phyloP scores from a whole-genome alignment of 2,888 invertebrate genomes.

The Diogma glabrata region DNA sequence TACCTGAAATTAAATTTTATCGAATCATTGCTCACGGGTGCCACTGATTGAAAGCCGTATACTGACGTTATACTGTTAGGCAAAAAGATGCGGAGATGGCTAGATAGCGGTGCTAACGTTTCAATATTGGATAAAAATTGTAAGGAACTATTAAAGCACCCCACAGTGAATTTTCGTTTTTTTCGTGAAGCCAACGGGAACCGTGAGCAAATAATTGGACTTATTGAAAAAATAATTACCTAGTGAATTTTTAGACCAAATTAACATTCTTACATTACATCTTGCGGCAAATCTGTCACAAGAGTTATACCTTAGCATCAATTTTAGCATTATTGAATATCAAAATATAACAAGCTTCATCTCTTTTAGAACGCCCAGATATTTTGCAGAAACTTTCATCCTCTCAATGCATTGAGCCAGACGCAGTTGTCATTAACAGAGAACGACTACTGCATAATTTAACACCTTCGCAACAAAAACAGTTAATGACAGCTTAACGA shows the following conservation, averaged over 20 bases:
- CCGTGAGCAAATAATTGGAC: background rate
- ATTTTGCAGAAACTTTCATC: background rate
- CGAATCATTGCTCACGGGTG: too few species aligned
- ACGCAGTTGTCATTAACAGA: too few species aligned
- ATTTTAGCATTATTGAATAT: background rate
- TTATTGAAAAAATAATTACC: background rate
- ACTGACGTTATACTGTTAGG: too few species aligned
- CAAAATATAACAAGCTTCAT: background rate
- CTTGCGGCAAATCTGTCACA: background rate
- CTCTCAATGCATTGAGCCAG: background rate
- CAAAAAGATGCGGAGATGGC: too few species aligned
- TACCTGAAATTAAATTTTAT: too few species aligned
- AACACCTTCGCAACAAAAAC: too few species aligned
- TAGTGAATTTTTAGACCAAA: background rate
- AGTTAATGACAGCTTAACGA: too few species aligned
- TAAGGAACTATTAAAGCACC: background rate
- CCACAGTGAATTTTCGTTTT: background rate
- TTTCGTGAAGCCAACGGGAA: background rate
- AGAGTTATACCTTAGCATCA: too few species aligned
- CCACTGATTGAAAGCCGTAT: too few species aligned
- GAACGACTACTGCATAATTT: too few species aligned
- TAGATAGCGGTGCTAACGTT: background rate
- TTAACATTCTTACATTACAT: background rate
- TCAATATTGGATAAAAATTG: background rate
- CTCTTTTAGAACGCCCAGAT: background rate